Evolutionary conservation across 2,888 invertebrate genomes (phyloP).

Genomic region (Sturmia bella): DNA sequence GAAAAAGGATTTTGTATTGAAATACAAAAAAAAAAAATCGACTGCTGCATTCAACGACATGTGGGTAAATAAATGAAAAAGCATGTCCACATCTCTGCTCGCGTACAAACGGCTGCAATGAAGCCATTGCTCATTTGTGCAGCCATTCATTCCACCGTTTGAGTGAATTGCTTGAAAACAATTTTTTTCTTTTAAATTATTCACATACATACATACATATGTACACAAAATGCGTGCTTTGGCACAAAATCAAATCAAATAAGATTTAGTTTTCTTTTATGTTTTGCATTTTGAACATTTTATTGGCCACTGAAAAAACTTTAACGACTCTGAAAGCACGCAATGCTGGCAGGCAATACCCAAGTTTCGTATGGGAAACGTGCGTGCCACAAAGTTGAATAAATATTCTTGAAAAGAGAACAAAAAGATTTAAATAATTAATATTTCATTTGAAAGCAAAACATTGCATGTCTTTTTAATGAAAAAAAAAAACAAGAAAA

Average conservation of each 20-base stretch:
- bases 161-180: background rate
- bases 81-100: no score
- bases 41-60: no score
- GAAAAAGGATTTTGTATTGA: no score
- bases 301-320: constrained; percentile 39
- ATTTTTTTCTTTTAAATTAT: constrained; percentile 9
- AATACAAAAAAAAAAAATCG: no score
- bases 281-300: constrained; percentile 58
- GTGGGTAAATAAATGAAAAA: no score
- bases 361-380: constrained; percentile 1
- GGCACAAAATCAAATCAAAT: constrained; percentile 65
- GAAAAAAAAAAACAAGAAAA: constrained; percentile 15
- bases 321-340: constrained; percentile 21
- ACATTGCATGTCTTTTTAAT: constrained; percentile 60
- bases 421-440: constrained; percentile 44
- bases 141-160: no score
- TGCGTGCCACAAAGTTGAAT: constrained; percentile 34
- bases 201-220: no score
- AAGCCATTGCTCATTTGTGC: no score
- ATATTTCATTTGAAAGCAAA: constrained; percentile 58
- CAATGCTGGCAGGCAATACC: constrained; percentile 37
- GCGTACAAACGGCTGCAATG: no score
- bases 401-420: constrained; percentile 16
- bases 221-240: constrained; percentile 63
- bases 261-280: constrained; percentile 56